Evolutionary conservation across 2,797 vertebrate genomes (phyloP).

Genomic region (Tenualosa thibaudeaui): DNA sequence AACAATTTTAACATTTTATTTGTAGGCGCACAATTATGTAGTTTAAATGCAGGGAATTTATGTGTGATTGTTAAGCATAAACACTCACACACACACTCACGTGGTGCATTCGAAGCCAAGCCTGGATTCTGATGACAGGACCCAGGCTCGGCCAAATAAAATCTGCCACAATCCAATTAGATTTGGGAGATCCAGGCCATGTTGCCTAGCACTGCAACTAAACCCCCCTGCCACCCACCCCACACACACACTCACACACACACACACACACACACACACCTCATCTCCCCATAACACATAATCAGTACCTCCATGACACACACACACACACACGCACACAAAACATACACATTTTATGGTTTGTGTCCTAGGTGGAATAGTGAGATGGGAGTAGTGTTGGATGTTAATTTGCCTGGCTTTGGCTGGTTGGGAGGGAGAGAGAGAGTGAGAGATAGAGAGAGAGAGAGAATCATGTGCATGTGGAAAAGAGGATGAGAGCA

Average conservation of each 20-base stretch:
- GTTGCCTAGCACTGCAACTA: constrained; percentile 59
- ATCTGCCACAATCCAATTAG: constrained; percentile 81
- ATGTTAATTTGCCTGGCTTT: constrained; percentile 39
- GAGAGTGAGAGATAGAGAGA: neutral
- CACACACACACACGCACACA: too few relatives aligned
- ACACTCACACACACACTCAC: constrained; percentile 52
- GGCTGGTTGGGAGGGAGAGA: constrained; percentile 44
- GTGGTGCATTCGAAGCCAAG: constrained; percentile 62
- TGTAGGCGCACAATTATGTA: constrained; percentile 37
- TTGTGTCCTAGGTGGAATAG: constrained; percentile 29
- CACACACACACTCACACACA: neutral
- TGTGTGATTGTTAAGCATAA: neutral
- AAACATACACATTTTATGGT: constrained; percentile 43
- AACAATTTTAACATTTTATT: constrained; percentile 62
- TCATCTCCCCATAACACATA: constrained; percentile 5
- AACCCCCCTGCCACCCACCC: neutral
- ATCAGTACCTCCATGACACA: neutral
- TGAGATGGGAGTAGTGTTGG: constrained; percentile 23
- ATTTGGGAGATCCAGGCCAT: constrained; percentile 50
- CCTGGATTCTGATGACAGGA: constrained; percentile 79
- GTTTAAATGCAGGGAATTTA: neutral
- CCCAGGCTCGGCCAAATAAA: constrained; percentile 75
- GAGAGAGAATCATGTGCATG: too few relatives aligned
- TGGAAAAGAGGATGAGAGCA: neutral
- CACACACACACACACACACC: too few relatives aligned